Percentiles rank a stretch among this genome's conserved stretches.
phyloP scores from a whole-genome alignment of 2,888 invertebrate genomes.

The Pedicia rivosa region DNA sequence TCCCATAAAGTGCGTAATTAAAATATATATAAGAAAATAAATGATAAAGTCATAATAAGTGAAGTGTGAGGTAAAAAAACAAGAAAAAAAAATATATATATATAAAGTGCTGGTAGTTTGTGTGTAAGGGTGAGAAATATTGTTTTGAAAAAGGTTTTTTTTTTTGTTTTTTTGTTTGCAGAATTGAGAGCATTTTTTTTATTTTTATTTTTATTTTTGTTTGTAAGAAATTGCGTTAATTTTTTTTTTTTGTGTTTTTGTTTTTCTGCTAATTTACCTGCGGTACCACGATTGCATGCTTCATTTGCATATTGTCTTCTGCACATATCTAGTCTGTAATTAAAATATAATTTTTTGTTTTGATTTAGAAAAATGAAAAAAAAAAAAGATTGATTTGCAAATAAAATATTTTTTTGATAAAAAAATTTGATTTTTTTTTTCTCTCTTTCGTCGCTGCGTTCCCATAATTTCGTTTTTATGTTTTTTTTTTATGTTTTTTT shows the following conservation, averaged over 20 bases:
- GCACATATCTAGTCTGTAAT: constrained; percentile 98
- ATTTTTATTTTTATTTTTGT: neutral
- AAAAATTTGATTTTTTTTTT: neutral
- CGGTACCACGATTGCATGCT: constrained; percentile 95
- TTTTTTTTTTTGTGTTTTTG: constrained; percentile 12
- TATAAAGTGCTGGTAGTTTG: too few species aligned
- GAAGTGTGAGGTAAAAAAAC: too few species aligned
- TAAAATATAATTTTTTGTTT: constrained; percentile 9
- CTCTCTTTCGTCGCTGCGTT: too few species aligned
- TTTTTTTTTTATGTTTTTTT: too few species aligned
- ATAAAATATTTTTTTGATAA: constrained; percentile 2
- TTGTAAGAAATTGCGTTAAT: neutral
- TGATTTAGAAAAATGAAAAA: neutral
- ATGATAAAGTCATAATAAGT: too few species aligned
- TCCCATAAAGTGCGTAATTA: too few species aligned
- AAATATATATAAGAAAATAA: too few species aligned
- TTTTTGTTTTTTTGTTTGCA: constrained; percentile 3
- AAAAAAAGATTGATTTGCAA: neutral
- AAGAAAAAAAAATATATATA: too few species aligned
- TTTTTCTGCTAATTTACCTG: constrained; percentile 55
- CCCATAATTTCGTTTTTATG: too few species aligned
- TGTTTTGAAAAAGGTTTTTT: too few species aligned
- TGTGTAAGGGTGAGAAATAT: too few species aligned
- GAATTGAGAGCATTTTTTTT: neutral
- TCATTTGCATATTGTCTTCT: constrained; percentile 87